Base-by-base conservation (phyloP, 1,140 invertebrate genomes). In the Brachionus rubens region DNA sequence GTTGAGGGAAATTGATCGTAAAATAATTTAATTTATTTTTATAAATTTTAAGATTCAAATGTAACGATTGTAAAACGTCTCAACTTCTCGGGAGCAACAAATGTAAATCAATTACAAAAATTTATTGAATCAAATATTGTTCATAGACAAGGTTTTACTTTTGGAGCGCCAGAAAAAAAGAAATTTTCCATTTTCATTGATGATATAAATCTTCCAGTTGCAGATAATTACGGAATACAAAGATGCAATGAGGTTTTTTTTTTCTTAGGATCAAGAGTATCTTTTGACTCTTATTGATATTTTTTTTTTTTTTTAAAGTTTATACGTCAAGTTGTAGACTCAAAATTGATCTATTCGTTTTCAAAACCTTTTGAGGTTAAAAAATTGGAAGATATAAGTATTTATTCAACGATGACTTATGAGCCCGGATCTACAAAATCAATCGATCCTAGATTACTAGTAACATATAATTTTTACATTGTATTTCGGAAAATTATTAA, bases 71-170 rank as follows among this genome's bases (percentile, higher is more conserved):
- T 54, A 5, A 72, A 72, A 36, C 68, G 68, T 2, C 30, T 72
- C 5, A 72, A 72, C 16, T 76, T 81, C 72, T 83, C 82, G 77
- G 82, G 81, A 16, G 79, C 82, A 0, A 83, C 83, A n/a, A 82
- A 80, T 40, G 80, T 83, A 50, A 78, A 78, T 59, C 82, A 84
- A 76, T 78, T 85, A 6, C 82, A 84, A 77, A 79, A 81, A 43
- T 84, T 84, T 77, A 79, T 85, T 40, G 81, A 84, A 56, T 78
- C 81, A 12, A 84, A 83, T 79, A 82, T 85, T 62, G 81, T 81
- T 62, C 84, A 85, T 77, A 79, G 84, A 79, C 83, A 85, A 79
- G 83, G 83, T 24, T 85, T 83, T 80, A 82, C 84, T 4, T 84
- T 83, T 79, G 84, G 84, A 24, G 83, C 84, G 2, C 82, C 82